Evolutionary conservation across 2,888 invertebrate genomes (phyloP), one percentile per base, ranked within the genome.

Genomic region (Cataglyphis altisquamis): DNA sequence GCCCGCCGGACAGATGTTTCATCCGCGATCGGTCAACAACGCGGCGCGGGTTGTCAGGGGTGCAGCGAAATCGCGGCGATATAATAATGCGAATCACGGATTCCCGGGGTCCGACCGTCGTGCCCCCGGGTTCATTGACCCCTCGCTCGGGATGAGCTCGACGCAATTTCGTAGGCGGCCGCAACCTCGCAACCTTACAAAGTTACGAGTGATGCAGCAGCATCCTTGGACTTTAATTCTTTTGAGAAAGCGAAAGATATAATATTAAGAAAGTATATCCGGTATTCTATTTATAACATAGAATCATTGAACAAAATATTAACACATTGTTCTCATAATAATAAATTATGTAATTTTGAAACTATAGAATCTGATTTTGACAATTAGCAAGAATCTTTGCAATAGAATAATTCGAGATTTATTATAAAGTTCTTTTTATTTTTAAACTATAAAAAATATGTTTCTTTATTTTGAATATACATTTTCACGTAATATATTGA

Each of bases 1-100:
- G 66, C 29, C 73, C 21, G 70, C 21, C 75, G 70, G 82, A 85
- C 88, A 88, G 88, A 88, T 88, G 88, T 88, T 86, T 74, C 68
- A 12, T 68, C 62, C 32, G 74, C 55, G 82, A 73, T 73, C 72
- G 73, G 62, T 82, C 63, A 67, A 45, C 41, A 45, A 45, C 41
- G 57, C 36, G 74, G 52, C 67, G 55, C 57, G 60, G 36, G 52
- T 15, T n/a, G 66, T 48, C 48, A 64, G 64, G 87, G 72, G 84
- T 48, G 52, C 84, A 83, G 45, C 78, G 48, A 77, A 80, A 77
- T 87, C 85, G 83, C 60, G 66, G 41, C 73, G 60, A 77, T 82
- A 66, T 75, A 83, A 66, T 75, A 83, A 78, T 80, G 78, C 78
- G 78, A 80, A 80, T 80, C 72, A 72, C 78, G 78, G 60, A 78